Conservation (phyloP, 2,888 invertebrate genomes). For the Alcis repandata region DNA sequence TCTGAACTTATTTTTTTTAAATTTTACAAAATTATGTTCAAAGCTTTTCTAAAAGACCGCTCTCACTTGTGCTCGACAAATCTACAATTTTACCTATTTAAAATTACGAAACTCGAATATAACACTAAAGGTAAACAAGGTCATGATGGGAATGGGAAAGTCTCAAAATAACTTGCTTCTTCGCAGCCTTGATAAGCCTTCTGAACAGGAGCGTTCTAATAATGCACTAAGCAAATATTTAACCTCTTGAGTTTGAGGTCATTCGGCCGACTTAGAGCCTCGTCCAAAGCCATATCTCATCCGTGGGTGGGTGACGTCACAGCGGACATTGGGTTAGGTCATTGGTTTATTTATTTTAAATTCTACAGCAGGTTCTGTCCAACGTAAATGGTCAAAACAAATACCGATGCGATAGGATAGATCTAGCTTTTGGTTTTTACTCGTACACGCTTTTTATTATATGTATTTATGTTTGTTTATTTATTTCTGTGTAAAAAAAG, state of each 20-base stretch:
- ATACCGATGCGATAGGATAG: background rate
- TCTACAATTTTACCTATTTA: no score
- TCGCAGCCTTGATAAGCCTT: background rate
- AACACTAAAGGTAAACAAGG: no score
- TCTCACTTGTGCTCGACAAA: no score
- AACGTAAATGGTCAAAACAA: constrained; percentile 24
- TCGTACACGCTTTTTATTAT: background rate
- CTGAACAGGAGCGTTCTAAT: background rate
- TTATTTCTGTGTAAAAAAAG: no score
- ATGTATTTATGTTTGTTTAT: no score
- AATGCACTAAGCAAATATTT: constrained; percentile 29
- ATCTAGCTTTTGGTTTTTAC: background rate
- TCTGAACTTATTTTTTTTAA: no score
- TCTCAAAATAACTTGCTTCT: no score
- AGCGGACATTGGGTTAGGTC: constrained; percentile 37
- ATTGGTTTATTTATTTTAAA: constrained; percentile 23
- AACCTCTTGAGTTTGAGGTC: constrained; percentile 40
- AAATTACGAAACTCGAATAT: no score
- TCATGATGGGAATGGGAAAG: no score
- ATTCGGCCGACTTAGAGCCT: constrained; percentile 30
- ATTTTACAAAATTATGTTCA: no score
- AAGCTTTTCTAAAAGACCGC: no score
- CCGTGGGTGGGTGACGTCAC: constrained; percentile 33
- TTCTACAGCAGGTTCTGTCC: constrained; percentile 3
- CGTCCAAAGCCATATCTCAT: constrained; percentile 15